Conservation (phyloP, 2,888 invertebrate species). For the Furcula furcula region DNA sequence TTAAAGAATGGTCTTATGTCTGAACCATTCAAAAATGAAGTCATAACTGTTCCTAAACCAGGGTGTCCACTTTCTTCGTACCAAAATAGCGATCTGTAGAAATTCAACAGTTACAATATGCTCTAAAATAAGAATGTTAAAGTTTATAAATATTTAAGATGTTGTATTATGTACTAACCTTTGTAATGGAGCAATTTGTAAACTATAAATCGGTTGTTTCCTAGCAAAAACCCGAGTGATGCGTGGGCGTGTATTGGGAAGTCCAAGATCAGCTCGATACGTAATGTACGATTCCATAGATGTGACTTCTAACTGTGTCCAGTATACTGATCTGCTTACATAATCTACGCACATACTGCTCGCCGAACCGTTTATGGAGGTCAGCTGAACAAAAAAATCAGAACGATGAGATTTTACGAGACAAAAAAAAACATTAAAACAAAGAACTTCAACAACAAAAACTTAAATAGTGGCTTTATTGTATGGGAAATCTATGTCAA, state of each 20-base stretch:
- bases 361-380: conserved; percentile 70
- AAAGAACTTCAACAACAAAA: not conserved
- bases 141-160: not conserved
- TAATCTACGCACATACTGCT: conserved; percentile 91
- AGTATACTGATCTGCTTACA: conserved; percentile 92
- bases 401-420: not conserved
- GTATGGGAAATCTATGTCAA: not conserved
- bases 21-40: conserved; percentile 81
- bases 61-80: conserved; percentile 84
- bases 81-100: conserved; percentile 89
- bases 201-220: conserved; percentile 81
- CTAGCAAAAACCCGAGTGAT: conserved; percentile 80
- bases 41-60: conserved; percentile 84
- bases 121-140: not conserved
- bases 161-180: conserved; percentile 67
- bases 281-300: conserved; percentile 76
- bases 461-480: too few relatives aligned
- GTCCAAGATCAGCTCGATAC: conserved; percentile 85
- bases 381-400: conserved; percentile 50
- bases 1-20: conserved; percentile 82
- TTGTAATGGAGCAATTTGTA: conserved; percentile 89
- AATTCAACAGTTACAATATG: not conserved
- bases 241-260: conserved; percentile 77
- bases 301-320: conserved; percentile 84
- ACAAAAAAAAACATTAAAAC: too few relatives aligned